Evolutionary conservation across 2,888 invertebrate genomes (phyloP).

Genomic region (Agriopis leucophaearia): DNA sequence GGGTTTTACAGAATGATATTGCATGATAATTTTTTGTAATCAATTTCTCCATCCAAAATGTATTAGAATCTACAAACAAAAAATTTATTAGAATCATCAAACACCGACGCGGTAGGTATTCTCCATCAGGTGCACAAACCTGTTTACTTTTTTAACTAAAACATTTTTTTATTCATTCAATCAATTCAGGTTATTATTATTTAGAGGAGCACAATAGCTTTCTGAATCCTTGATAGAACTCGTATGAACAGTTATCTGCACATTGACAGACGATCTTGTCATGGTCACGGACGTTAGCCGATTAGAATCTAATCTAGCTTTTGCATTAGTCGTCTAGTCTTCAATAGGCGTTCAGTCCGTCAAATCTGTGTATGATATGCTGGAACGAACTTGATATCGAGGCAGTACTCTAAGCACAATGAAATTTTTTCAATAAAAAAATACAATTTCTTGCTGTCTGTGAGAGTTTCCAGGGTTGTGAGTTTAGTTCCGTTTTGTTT

Average conservation of each 20-base stretch:
- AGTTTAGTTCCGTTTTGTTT: not conserved
- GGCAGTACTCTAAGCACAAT: not conserved
- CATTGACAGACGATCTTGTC: slow-evolving; percentile 27
- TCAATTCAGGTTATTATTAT: slow-evolving; percentile 13
- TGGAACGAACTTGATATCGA: slow-evolving; percentile 8
- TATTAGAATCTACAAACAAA: not conserved
- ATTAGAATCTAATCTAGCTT: slow-evolving; percentile 29
- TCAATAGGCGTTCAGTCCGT: slow-evolving; percentile 6
- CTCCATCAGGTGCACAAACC: slow-evolving; percentile 14
- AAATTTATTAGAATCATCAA: slow-evolving; percentile 2
- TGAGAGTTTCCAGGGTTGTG: not conserved
- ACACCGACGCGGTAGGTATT: slow-evolving; percentile 5
- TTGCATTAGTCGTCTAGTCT: slow-evolving; percentile 14
- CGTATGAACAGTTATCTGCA: slow-evolving; percentile 29
- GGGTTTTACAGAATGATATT: too few relatives aligned
- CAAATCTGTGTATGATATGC: slow-evolving; percentile 17
- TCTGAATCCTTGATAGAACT: slow-evolving; percentile 15
- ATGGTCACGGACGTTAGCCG: slow-evolving; percentile 29
- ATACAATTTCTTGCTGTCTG: not conserved
- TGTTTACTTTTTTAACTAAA: slow-evolving; percentile 7
- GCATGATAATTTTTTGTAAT: too few relatives aligned
- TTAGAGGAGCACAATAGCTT: slow-evolving; percentile 14
- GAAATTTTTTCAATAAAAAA: not conserved
- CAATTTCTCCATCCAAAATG: too few relatives aligned
- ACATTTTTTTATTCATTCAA: not conserved